A percentile compares a stretch with the other conserved stretches of the same genome.
Evolutionary conservation across 2,888 invertebrate species (phyloP).

Genomic region (Catotricha subobsoleta): DNA sequence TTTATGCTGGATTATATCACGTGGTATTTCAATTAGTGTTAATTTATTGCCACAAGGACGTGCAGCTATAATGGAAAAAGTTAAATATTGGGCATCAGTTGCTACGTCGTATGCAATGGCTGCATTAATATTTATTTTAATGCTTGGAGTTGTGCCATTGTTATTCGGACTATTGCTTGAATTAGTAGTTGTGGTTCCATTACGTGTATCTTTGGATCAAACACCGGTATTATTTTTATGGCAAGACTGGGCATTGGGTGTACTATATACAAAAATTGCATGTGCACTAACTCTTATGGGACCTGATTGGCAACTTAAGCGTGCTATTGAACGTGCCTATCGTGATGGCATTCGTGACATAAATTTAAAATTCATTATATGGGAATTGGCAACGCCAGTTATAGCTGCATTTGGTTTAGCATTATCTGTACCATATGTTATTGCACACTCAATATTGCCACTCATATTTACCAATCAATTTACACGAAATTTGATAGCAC

Average conservation of each 20-base stretch:
- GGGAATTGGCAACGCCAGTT: slow-evolving; percentile 76
- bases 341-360: slow-evolving; percentile 86
- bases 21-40: slow-evolving; percentile 61
- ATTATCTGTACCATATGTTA: slow-evolving; percentile 81
- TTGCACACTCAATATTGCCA: slow-evolving; percentile 61
- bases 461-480: slow-evolving; percentile 43
- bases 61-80: slow-evolving; percentile 48
- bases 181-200: slow-evolving; percentile 76
- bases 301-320: slow-evolving; percentile 84
- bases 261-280: slow-evolving; percentile 92
- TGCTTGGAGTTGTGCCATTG: slow-evolving; percentile 80
- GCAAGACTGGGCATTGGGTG: slow-evolving; percentile 97
- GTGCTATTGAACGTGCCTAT: slow-evolving; percentile 84
- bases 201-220: slow-evolving; percentile 80
- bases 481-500: slow-evolving; percentile 55
- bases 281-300: slow-evolving; percentile 96
- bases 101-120: slow-evolving; percentile 62
- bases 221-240: slow-evolving; percentile 76
- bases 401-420: slow-evolving; percentile 76
- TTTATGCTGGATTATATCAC: slow-evolving; percentile 81
- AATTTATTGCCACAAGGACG: slow-evolving; percentile 84
- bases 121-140: slow-evolving; percentile 42
- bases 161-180: slow-evolving; percentile 85
- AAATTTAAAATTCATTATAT: slow-evolving; percentile 70
- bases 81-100: slow-evolving; percentile 53